phyloP scores from a whole-genome alignment of 37 sponge, comb jelly and placozoan genomes.

The Beroe ovata region DNA sequence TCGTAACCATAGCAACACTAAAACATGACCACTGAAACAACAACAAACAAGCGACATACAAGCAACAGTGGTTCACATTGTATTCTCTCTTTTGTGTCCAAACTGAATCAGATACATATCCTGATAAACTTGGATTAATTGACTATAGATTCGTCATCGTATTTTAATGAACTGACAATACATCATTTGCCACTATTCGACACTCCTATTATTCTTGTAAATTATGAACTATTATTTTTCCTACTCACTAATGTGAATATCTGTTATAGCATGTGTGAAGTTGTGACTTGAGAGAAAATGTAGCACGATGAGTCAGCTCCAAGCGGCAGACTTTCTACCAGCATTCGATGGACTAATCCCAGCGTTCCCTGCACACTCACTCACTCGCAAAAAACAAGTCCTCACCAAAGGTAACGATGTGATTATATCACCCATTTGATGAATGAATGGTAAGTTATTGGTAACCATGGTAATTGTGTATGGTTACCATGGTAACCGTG shows the following conservation, averaged over 20 bases:
- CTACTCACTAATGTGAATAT: too few species aligned
- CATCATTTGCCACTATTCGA: not conserved
- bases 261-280: not conserved
- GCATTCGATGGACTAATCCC: constrained; percentile 61
- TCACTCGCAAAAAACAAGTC: constrained; percentile 49
- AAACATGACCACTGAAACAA: too few species aligned
- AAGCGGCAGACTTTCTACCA: constrained; percentile 52
- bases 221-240: not conserved
- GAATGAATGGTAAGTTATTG: too few species aligned
- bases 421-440: too few species aligned
- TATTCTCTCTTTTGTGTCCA: too few species aligned
- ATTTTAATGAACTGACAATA: not conserved
- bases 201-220: not conserved
- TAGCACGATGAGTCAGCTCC: constrained; percentile 49
- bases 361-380: constrained; percentile 62
- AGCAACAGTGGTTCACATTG: too few species aligned
- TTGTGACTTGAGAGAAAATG: constrained; percentile 12
- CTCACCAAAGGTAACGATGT: constrained; percentile 42
- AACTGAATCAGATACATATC: too few species aligned
- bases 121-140: too few species aligned
- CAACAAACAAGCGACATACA: too few species aligned
- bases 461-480: too few species aligned
- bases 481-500: too few species aligned
- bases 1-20: too few species aligned
- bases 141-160: not conserved